Conservation (phyloP, 2,888 invertebrate species). For the Eilema sororculum region DNA sequence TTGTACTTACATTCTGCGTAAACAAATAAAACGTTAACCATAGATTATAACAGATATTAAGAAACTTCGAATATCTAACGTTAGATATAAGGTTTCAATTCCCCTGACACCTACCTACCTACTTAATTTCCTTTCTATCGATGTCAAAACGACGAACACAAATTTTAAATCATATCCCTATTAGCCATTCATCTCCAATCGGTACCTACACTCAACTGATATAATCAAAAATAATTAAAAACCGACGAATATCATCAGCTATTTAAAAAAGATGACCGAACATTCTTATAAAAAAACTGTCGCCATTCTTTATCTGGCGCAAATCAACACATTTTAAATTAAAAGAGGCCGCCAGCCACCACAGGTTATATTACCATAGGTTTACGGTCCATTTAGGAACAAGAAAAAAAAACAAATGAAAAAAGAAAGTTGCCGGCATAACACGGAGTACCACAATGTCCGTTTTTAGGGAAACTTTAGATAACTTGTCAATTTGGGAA, state of each 20-base stretch:
- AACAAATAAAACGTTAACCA: too few species aligned
- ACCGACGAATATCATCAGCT: conserved; percentile 16
- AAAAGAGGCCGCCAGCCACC: conserved; percentile 41
- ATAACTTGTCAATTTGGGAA: not conserved
- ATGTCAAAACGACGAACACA: not conserved
- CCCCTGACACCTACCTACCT: too few species aligned
- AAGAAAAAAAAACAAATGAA: conserved; percentile 48
- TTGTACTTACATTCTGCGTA: too few species aligned
- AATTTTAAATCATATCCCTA: not conserved
- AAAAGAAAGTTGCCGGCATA: conserved; percentile 41
- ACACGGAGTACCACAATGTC: conserved; percentile 24
- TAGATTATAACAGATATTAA: too few species aligned
- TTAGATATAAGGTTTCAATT: not conserved
- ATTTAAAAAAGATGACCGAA: conserved; percentile 23
- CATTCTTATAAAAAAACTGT: conserved; percentile 45
- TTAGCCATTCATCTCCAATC: not conserved
- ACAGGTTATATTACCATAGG: conserved; percentile 58
- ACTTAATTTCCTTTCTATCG: not conserved
- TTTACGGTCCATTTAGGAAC: conserved; percentile 70
- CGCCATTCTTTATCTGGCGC: conserved; percentile 65
- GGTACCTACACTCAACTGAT: conserved; percentile 1
- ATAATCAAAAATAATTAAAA: conserved; percentile 11
- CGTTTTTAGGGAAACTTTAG: conserved; percentile 11
- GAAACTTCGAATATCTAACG: too few species aligned
- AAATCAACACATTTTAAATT: conserved; percentile 57